Base-by-base conservation (phyloP, 2,113 vertebrate genomes). In the Pachyramphus minor region DNA sequence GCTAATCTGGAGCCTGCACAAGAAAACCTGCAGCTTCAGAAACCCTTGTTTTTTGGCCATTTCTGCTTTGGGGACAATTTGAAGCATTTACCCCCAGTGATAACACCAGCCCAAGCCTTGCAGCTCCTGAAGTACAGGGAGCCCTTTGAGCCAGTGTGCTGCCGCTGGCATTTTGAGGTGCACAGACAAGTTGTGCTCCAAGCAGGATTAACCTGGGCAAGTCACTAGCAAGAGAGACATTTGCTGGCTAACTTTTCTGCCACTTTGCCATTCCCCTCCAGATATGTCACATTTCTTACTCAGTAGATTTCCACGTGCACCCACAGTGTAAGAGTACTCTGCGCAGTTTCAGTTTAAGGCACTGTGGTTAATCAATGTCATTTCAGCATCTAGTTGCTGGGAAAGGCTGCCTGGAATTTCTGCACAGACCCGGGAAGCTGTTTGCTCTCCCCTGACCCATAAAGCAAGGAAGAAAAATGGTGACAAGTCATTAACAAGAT, bases 401-500 rank as follows among this genome's bases (percentile, higher is more conserved):
- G 31, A 58, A 90, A 83, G 58, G 68, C 90, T 96, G 50, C 55
- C 0, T 3, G 76, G 31, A 12, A 47, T 45, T 90, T 94, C 76
- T 94, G 73, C 19, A 6, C 28, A 83, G 47, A 71, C 25, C 50
- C 1, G 0, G 53, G 45, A 58, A 91, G 71, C 35, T 94, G 76
- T 82, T 95, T 92, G 39, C 56, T 87, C 93, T 96, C 41, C 64
- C 23, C 14, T 8, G 4, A 59, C 72, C 81, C 76, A 76, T 79
- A 94, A 97, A 86, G 45, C 44, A 75, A 74, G 53, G 45, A 53
- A 76, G 53, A 79, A 94, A 75, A 93, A 93, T 42, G 74, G 75
- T 94, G 87, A 94, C 49, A 84, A 85, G 93, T 80, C 77, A 94
- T 94, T 95, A 96, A 97, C 77, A 87, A 93, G 64, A 87, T 87